Evolutionary conservation across 2,113 vertebrate species (phyloP).

Genomic region (Carettochelys insculpta): DNA sequence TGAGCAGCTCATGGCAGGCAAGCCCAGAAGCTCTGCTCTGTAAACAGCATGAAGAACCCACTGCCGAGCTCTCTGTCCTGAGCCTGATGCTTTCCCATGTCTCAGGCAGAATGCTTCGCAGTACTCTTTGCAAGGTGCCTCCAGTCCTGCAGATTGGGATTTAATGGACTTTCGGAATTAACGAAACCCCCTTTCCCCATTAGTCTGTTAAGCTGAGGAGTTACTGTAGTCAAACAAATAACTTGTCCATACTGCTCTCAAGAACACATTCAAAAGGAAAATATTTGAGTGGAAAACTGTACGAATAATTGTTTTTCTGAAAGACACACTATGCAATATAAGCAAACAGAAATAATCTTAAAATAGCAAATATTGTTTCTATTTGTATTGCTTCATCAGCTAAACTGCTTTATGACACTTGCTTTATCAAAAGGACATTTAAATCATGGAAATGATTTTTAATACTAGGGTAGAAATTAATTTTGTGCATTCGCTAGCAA

Average conservation of each 20-base stretch:
- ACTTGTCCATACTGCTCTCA: background rate
- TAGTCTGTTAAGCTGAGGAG: too few relatives aligned
- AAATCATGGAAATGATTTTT: conserved; percentile 73
- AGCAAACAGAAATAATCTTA: conserved; percentile 62
- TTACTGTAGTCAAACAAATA: background rate
- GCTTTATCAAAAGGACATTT: conserved; percentile 68
- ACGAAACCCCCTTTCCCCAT: too few relatives aligned
- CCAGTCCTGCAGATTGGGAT: too few relatives aligned
- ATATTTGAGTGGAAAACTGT: conserved; percentile 58
- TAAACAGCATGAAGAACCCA: too few relatives aligned
- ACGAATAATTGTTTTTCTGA: conserved; percentile 65
- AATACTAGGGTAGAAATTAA: conserved; percentile 73
- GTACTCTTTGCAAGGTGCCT: too few relatives aligned
- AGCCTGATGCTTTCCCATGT: too few relatives aligned
- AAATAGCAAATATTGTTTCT: conserved; percentile 69
- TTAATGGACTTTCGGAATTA: too few relatives aligned
- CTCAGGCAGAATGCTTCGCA: too few relatives aligned
- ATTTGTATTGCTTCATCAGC: conserved; percentile 64
- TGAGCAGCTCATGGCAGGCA: too few relatives aligned
- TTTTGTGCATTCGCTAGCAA: conserved; percentile 76
- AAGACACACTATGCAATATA: conserved; percentile 42
- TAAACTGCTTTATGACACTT: conserved; percentile 56
- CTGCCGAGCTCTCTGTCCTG: too few relatives aligned
- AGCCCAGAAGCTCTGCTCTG: too few relatives aligned
- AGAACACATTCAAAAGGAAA: conserved; percentile 36